Evolutionary conservation across 2,888 invertebrate species (phyloP), one percentile per base, ranked within the genome.

Genomic region (Balanococcus diminutus): DNA sequence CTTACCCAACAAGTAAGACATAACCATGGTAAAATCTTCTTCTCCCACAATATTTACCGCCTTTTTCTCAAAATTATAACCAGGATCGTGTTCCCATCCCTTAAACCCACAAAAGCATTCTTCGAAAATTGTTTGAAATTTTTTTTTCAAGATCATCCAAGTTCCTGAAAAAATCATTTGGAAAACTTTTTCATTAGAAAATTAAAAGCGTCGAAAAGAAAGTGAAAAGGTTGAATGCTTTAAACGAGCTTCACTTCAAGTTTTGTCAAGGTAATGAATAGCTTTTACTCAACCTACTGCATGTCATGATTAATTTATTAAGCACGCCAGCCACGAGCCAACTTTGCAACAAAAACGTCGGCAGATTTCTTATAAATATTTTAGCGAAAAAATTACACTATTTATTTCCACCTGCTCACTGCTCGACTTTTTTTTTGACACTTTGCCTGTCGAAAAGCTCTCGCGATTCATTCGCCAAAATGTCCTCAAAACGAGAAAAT

Each of bases 311-410:
- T 79, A 79, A 79, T 79, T 79, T 79, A 79, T 79, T 36, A 79
- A 79, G 36, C 75, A 8, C 75, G 31, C 75, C 75, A 79, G 56
- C 75, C 32, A 36, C 75, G 36, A 79, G 56, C 75, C 32, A 36
- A 79, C 19, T 79, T 79, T 36, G 32, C 32, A 79, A 79, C 31
- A 79, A 32, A 36, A 67, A 67, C 75, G 75, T 79, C 75, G 36
- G 36, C 75, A 36, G 31, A 79, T 79, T 79, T 36, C 75, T 79
- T 79, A 79, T 79, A 79, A 79, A 79, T 79, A 79, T 36, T 79
- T 79, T 9, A 36, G 36, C 36, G 36, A 79, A 79, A 79, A 79
- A 79, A 79, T 79, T 67, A 67, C 67, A 28, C 67, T 67, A 28
- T 67, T 36, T 22, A 36, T 79, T 79, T 79, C 22, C 75, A 79